Percentiles rank a stretch among this genome's conserved stretches.
phyloP scores from a whole-genome alignment of 2,113 vertebrate genomes.

The Cyprinodon brontotheroides region DNA sequence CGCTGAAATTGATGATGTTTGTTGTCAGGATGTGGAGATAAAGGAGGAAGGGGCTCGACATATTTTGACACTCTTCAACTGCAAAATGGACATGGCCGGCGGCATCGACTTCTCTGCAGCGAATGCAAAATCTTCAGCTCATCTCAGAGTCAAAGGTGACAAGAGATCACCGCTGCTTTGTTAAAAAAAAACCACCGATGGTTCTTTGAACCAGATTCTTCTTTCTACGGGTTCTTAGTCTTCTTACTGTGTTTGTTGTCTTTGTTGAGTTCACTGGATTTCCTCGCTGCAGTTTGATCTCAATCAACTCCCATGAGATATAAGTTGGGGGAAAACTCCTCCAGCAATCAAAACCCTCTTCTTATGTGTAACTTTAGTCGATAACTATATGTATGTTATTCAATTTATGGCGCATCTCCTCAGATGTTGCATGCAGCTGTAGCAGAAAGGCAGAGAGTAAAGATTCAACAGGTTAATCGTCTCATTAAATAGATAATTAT shows the following conservation, averaged over 20 bases:
- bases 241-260: not conserved
- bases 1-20: conserved; percentile 1
- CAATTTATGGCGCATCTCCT: not conserved
- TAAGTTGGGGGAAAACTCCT: not conserved
- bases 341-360: not conserved
- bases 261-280: not conserved
- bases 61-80: conserved; percentile 89
- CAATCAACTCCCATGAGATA: not conserved
- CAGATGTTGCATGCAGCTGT: not conserved
- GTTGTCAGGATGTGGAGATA: conserved; percentile 82
- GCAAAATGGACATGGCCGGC: conserved; percentile 89
- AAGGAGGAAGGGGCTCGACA: conserved; percentile 92
- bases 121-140: conserved; percentile 92
- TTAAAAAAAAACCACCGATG: not conserved
- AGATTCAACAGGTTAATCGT: not conserved
- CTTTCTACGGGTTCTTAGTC: not conserved
- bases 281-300: not conserved
- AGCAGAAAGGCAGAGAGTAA: not conserved
- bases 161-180: not conserved
- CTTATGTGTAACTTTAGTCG: not conserved
- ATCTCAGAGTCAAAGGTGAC: conserved; percentile 96
- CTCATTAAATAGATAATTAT: not conserved
- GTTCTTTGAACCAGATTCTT: not conserved
- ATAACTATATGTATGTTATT: not conserved
- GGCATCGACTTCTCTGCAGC: conserved; percentile 92